phyloP scores from a whole-genome alignment of 2,888 invertebrate species.

The Chloroclystis v-ata region DNA sequence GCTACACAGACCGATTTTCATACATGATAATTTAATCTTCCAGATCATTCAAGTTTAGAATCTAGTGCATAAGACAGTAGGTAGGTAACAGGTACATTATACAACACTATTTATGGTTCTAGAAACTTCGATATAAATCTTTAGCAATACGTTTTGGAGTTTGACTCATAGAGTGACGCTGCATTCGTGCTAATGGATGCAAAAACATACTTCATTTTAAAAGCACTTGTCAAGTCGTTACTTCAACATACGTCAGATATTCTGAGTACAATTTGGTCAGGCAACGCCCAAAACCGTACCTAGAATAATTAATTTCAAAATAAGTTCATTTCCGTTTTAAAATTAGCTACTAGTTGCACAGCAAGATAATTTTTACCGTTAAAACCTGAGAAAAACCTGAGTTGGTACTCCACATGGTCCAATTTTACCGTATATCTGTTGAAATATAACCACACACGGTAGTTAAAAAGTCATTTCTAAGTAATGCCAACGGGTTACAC shows the following conservation, averaged over 20 bases:
- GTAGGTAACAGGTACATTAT: no score
- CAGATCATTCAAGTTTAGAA: no score
- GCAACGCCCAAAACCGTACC: no score
- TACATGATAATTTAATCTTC: no score
- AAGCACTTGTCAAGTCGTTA: not conserved
- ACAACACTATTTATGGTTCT: no score
- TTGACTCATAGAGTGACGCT: not conserved
- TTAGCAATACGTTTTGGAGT: not conserved
- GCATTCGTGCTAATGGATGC: not conserved
- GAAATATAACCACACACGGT: conserved; percentile 29
- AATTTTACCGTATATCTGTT: conserved; percentile 32
- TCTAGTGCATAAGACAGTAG: no score
- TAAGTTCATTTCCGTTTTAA: conserved; percentile 8
- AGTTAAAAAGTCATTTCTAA: conserved; percentile 26
- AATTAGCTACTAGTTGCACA: conserved; percentile 41
- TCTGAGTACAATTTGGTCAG: no score
- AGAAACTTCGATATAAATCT: not conserved
- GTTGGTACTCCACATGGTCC: conserved; percentile 24
- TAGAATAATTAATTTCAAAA: no score
- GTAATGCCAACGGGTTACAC: conserved; percentile 12
- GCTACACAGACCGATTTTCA: no score
- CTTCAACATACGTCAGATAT: no score
- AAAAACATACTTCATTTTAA: not conserved
- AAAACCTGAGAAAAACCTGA: conserved; percentile 43
- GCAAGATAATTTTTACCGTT: conserved; percentile 41